Percentiles rank a stretch among this genome's conserved stretches.
These are phyloP conservation scores for Ploceus nigricollis DNA, from an alignment of 2,113 vertebrate genomes.

Conservation along the genomic window DNA sequence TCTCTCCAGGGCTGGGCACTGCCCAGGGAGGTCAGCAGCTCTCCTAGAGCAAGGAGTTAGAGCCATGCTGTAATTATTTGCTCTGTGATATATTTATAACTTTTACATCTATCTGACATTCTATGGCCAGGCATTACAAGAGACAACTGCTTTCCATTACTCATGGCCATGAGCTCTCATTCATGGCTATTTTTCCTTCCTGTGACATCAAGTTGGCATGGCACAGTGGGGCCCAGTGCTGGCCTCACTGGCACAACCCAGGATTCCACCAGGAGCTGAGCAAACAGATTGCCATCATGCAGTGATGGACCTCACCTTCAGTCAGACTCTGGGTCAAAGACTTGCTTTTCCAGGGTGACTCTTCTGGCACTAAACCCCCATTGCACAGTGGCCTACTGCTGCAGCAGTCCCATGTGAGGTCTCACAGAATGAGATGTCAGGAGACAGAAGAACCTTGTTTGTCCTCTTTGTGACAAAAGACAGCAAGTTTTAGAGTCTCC, in stretches of 20 bases:
- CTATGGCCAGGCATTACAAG: neutral
- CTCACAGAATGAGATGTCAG: neutral
- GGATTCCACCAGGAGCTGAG: neutral
- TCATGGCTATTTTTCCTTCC: neutral
- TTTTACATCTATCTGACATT: conserved; percentile 40
- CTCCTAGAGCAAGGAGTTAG: neutral
- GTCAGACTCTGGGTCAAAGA: neutral
- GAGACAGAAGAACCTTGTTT: neutral
- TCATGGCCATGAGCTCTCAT: neutral
- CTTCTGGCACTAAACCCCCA: neutral
- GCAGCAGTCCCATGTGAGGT: neutral
- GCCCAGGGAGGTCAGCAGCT: neutral
- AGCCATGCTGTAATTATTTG: neutral
- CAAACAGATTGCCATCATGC: neutral
- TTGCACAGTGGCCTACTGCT: neutral
- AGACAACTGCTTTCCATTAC: conserved; percentile 34
- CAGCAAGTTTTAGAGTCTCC: neutral
- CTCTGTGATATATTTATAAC: conserved; percentile 29
- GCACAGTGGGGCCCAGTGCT: neutral
- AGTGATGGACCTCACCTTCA: neutral
- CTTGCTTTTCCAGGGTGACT: neutral
- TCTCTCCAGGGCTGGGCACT: neutral
- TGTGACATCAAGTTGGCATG: neutral
- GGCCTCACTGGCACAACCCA: neutral
- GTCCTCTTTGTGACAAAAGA: neutral